phyloP scores from a whole-genome alignment of 2,797 vertebrate genomes.

The Tauraco hartlaubi region DNA sequence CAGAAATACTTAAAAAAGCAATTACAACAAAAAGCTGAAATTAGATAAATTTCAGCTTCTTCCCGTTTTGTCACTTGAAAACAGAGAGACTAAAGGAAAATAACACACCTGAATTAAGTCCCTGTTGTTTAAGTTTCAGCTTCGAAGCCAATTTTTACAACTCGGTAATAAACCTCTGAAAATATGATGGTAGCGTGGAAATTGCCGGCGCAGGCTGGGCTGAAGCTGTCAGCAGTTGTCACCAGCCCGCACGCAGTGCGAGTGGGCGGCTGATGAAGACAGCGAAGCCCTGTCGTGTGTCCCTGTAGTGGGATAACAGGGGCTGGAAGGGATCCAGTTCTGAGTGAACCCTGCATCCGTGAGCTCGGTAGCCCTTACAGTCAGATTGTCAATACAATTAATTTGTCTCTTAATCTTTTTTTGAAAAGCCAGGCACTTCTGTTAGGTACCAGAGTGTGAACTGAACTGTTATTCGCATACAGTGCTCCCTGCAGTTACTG shows the following conservation, averaged over 20 bases:
- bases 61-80: background rate
- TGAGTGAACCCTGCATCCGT: background rate
- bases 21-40: background rate
- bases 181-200: too few species aligned
- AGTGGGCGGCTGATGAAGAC: background rate
- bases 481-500: background rate
- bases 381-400: background rate
- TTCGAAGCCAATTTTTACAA: too few species aligned
- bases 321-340: background rate
- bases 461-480: background rate
- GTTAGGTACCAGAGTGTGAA: background rate
- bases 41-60: background rate
- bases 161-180: too few species aligned
- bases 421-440: background rate
- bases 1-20: background rate
- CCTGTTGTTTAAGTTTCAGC: too few species aligned
- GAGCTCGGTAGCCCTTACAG: background rate
- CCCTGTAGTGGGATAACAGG: background rate
- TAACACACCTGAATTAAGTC: too few species aligned
- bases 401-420: background rate
- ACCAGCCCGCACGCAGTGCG: background rate
- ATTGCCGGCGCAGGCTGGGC: too few species aligned
- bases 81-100: too few species aligned
- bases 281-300: background rate
- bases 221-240: background rate